These are phyloP conservation scores for Phalacrocorax aristotelis DNA, from an alignment of 2,113 vertebrate species.

Conservation along the genomic window DNA sequence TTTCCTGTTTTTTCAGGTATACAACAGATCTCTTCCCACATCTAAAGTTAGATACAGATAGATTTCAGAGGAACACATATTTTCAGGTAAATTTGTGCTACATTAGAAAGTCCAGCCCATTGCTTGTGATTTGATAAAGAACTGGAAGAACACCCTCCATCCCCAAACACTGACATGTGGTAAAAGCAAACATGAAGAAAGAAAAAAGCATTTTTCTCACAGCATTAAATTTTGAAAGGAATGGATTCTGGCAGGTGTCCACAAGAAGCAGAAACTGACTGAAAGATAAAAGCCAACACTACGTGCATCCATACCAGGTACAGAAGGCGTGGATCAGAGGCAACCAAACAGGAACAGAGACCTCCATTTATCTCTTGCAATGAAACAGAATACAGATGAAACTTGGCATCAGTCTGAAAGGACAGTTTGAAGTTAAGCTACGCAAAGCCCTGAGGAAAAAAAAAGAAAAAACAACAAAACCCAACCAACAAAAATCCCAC, in stretches of 20 bases:
- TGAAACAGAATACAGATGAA: constrained; percentile 28
- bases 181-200: not conserved
- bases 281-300: not conserved
- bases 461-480: not conserved
- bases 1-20: not conserved
- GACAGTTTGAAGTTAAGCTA: not conserved
- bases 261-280: constrained; percentile 16
- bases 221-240: constrained; percentile 22
- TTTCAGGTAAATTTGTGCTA: not conserved
- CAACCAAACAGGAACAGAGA: constrained; percentile 5
- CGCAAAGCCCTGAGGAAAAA: not conserved
- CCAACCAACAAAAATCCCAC: not conserved
- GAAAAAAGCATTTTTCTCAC: not conserved
- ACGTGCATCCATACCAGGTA: not conserved
- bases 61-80: not conserved
- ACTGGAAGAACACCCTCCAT: not conserved
- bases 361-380: constrained; percentile 10
- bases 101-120: not conserved
- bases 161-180: not conserved
- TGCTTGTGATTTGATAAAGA: not conserved
- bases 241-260: not conserved
- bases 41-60: not conserved
- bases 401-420: not conserved
- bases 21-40: not conserved
- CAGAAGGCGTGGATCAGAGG: constrained; percentile 23